Evolutionary conservation across 2,888 invertebrate species (phyloP).

Genomic region (Aricia artaxerxes): DNA sequence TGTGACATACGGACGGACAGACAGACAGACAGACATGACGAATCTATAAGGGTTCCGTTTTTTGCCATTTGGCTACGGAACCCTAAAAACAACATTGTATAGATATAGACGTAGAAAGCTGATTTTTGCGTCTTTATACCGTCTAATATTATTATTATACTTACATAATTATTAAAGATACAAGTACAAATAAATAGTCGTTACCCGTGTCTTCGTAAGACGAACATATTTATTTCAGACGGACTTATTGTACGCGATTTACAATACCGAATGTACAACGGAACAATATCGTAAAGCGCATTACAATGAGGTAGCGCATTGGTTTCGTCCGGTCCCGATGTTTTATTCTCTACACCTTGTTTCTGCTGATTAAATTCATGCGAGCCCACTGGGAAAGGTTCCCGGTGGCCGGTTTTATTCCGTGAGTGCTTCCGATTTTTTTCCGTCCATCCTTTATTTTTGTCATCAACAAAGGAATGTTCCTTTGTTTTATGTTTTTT

Average conservation of each 20-base stretch:
- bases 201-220: neutral
- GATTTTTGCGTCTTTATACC: neutral
- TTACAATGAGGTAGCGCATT: conserved; percentile 38
- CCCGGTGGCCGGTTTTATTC: conserved; percentile 34
- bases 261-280: neutral
- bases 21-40: too few species aligned
- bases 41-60: too few species aligned
- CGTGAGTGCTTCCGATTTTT: conserved; percentile 36
- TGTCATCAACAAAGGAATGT: conserved; percentile 27
- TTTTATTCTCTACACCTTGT: conserved; percentile 46
- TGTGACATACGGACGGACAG: too few species aligned
- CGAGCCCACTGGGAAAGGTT: conserved; percentile 41
- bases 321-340: conserved; percentile 40
- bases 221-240: neutral
- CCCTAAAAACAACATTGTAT: too few species aligned
- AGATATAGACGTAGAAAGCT: neutral
- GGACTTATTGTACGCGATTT: neutral
- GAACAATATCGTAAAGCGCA: conserved; percentile 31
- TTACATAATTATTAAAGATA: too few species aligned
- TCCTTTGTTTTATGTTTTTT: neutral
- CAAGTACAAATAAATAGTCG: neutral
- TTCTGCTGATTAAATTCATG: conserved; percentile 45
- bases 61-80: too few species aligned
- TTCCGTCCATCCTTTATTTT: conserved; percentile 33
- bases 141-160: too few species aligned